phyloP scores from a whole-genome alignment of 2,888 invertebrate species.

The Scrobipalpa atriplicella region DNA sequence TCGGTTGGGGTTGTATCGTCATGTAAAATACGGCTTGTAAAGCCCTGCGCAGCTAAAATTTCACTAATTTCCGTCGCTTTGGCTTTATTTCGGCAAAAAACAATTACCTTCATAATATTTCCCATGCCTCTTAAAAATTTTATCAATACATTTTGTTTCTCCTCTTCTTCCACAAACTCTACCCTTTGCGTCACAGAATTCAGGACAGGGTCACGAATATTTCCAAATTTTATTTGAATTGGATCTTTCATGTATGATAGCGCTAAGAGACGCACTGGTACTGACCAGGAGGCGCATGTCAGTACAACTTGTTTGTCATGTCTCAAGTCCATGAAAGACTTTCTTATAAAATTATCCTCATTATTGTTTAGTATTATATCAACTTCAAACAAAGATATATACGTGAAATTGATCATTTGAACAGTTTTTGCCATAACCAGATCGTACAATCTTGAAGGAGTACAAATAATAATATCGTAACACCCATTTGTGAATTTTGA shows the following conservation, averaged over 20 bases:
- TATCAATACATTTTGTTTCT: conserved; percentile 86
- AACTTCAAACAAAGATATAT: conserved; percentile 96
- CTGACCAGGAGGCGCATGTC: conserved; percentile 98
- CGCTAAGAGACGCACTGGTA: conserved; percentile 92
- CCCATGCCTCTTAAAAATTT: conserved; percentile 87
- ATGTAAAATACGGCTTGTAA: conserved; percentile 91
- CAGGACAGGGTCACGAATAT: conserved; percentile 83
- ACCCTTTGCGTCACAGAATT: conserved; percentile 93
- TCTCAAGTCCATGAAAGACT: conserved; percentile 89
- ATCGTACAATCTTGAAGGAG: conserved; percentile 96
- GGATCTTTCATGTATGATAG: conserved; percentile 94
- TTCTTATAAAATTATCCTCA: conserved; percentile 94
- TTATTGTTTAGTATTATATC: conserved; percentile 95
- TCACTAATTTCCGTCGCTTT: conserved; percentile 87
- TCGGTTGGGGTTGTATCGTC: conserved; percentile 93
- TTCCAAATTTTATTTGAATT: conserved; percentile 87
- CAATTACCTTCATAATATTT: conserved; percentile 93
- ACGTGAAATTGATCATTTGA: conserved; percentile 91
- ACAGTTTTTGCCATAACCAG: conserved; percentile 88
- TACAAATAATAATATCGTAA: conserved; percentile 97
- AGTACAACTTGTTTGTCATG: conserved; percentile 96
- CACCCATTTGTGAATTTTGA: conserved; percentile 88
- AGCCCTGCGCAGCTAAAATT: conserved; percentile 87
- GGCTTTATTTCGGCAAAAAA: conserved; percentile 94
- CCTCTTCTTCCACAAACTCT: conserved; percentile 86